Evolutionary conservation across 2,797 vertebrate genomes (phyloP).

Genomic region (Sternotherus odoratus): DNA sequence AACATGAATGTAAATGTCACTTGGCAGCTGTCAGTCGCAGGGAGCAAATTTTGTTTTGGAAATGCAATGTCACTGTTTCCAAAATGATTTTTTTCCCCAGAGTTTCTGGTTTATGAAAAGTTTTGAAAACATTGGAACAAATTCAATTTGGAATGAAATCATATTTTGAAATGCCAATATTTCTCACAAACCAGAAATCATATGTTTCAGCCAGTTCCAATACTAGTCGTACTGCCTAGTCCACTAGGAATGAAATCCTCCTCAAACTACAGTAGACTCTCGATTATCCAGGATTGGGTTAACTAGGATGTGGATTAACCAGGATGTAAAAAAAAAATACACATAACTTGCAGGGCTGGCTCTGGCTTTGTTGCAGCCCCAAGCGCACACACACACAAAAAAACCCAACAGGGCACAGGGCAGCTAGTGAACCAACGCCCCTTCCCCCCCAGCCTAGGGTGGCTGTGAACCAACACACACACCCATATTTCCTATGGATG

Average conservation of each 20-base stretch:
- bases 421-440: too few relatives aligned
- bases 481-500: too few relatives aligned
- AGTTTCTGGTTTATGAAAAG: neutral
- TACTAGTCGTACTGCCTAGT: neutral
- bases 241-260: neutral
- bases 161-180: neutral
- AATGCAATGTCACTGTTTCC: neutral
- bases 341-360: too few relatives aligned
- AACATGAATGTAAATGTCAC: neutral
- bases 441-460: too few relatives aligned
- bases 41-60: neutral
- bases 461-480: too few relatives aligned
- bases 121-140: neutral
- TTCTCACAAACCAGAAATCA: neutral
- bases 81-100: neutral
- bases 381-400: too few relatives aligned
- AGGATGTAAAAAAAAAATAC: too few relatives aligned
- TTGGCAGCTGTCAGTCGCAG: neutral
- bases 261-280: too few relatives aligned
- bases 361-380: too few relatives aligned
- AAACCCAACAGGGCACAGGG: too few relatives aligned
- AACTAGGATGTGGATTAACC: too few relatives aligned
- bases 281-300: too few relatives aligned
- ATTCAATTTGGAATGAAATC: neutral
- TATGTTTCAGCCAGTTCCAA: neutral